phyloP scores from a whole-genome alignment of 2,888 invertebrate genomes.

The Diaperis boleti region DNA sequence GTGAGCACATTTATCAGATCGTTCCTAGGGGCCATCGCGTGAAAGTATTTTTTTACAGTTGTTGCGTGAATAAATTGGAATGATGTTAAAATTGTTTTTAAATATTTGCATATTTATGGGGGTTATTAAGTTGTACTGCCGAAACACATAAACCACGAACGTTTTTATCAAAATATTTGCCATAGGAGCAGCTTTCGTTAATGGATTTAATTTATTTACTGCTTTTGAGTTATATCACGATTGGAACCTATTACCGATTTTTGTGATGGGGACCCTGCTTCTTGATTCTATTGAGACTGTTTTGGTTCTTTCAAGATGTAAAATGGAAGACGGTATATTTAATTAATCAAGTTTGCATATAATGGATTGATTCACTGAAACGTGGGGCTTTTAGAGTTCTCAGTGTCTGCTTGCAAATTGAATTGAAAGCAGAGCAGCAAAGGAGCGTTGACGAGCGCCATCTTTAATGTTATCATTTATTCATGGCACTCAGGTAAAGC shows the following conservation, averaged over 20 bases:
- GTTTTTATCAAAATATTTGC: conserved; percentile 25
- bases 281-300: neutral
- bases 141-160: conserved; percentile 26
- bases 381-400: conserved; percentile 45
- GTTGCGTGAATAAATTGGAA: conserved; percentile 42
- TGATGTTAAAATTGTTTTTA: conserved; percentile 41
- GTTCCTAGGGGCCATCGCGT: conserved; percentile 32
- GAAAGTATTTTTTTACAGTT: conserved; percentile 40
- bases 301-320: conserved; percentile 8
- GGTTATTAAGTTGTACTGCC: conserved; percentile 39
- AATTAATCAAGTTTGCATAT: conserved; percentile 46
- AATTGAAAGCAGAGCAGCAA: conserved; percentile 50
- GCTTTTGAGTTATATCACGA: neutral
- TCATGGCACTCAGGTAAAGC: conserved; percentile 63
- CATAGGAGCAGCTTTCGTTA: no score
- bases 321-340: conserved; percentile 38
- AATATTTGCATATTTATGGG: conserved; percentile 42
- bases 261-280: neutral
- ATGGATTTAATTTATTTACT: neutral
- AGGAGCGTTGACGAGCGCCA: conserved; percentile 56
- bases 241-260: no score
- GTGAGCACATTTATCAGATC: conserved; percentile 38
- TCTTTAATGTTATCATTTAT: conserved; percentile 72
- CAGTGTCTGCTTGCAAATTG: conserved; percentile 45
- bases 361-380: conserved; percentile 46